These are phyloP conservation scores for Dryobates pubescens DNA, from an alignment of 2,797 vertebrate species.

Conservation along the genomic window DNA sequence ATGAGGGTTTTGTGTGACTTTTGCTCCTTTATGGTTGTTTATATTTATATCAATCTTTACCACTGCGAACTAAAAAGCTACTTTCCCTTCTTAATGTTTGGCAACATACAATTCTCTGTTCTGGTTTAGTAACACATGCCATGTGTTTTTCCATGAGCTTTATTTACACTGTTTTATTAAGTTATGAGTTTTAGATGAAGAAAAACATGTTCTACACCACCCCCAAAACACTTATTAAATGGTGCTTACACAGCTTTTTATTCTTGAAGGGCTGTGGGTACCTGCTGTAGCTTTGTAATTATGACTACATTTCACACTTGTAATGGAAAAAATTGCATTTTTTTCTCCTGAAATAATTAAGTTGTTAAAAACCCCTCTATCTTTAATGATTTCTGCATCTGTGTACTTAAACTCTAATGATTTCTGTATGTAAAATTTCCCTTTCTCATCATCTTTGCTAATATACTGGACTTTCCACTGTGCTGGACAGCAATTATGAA, in stretches of 20 bases:
- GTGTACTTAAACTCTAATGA: background rate
- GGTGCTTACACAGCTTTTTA: background rate
- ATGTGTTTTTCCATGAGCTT: background rate
- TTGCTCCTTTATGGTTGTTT: background rate
- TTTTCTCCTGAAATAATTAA: background rate
- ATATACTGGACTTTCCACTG: background rate
- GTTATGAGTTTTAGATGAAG: background rate
- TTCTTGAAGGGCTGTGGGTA: background rate
- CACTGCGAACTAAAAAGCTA: background rate
- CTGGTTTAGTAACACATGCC: background rate
- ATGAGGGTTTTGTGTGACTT: background rate
- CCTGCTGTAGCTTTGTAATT: background rate
- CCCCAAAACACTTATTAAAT: background rate
- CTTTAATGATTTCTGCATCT: background rate
- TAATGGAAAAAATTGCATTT: background rate
- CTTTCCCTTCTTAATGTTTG: background rate
- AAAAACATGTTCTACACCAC: background rate
- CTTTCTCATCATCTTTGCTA: background rate
- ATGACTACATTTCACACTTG: background rate
- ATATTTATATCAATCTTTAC: background rate
- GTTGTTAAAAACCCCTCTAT: background rate
- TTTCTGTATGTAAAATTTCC: background rate
- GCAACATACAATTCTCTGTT: background rate
- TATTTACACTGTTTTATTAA: constrained; percentile 3
- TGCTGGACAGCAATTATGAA: background rate